Conservation (phyloP, 2,113 vertebrate species). For the Oreotrochilus melanogaster region DNA sequence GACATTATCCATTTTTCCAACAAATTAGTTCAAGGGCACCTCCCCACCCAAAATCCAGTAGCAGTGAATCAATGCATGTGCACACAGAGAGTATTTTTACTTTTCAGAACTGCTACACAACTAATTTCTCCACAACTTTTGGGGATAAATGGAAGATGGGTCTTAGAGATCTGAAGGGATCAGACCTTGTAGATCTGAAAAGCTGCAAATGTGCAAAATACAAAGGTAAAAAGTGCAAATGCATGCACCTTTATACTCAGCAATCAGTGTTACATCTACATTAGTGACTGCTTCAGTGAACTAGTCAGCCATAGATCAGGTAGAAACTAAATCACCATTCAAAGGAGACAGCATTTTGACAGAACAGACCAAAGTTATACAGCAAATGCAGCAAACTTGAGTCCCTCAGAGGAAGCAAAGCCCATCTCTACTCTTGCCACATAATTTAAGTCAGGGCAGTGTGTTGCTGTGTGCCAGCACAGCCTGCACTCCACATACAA, state of each 20-base stretch:
- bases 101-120: background rate
- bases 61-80: background rate
- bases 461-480: background rate
- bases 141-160: background rate
- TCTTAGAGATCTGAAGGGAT: background rate
- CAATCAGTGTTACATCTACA: background rate
- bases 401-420: background rate
- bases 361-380: background rate
- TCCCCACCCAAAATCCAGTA: background rate
- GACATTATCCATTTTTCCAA: background rate
- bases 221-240: background rate
- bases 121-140: background rate
- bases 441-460: accelerated
- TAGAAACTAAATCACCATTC: background rate
- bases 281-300: background rate
- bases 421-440: background rate
- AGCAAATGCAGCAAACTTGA: background rate
- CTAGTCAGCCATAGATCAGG: background rate
- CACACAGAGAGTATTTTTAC: background rate
- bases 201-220: background rate
- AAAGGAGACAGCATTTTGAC: background rate
- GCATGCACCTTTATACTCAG: background rate
- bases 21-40: background rate
- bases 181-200: background rate
- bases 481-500: background rate